Percentiles rank a stretch among this genome's conserved stretches.
Evolutionary conservation across 2,113 vertebrate genomes (phyloP).

Genomic region (Ardeotis arabs): DNA sequence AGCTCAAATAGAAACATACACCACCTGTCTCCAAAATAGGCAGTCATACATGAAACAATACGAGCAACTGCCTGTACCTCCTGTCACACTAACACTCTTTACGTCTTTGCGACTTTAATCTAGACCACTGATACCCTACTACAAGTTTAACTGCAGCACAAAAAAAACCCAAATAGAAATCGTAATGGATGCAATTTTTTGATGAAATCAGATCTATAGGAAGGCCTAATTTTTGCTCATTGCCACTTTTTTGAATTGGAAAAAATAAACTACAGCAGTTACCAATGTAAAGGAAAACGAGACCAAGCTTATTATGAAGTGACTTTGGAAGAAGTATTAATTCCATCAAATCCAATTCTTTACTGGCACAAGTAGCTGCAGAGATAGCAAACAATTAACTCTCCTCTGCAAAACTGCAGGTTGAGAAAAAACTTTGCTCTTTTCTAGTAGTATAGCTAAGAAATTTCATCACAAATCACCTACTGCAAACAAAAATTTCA

Average conservation of each 20-base stretch:
- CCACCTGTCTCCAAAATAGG: not conserved
- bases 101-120: not conserved
- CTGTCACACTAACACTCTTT: not conserved
- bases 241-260: not conserved
- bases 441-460: not conserved
- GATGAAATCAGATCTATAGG: not conserved
- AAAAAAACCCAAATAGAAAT: not conserved
- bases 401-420: not conserved
- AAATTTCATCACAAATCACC: not conserved
- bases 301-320: not conserved
- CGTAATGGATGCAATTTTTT: not conserved
- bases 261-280: not conserved
- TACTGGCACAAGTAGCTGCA: not conserved
- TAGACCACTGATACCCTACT: not conserved
- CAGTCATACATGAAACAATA: not conserved
- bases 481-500: accelerated
- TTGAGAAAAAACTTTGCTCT: not conserved
- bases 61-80: not conserved
- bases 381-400: not conserved
- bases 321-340: not conserved
- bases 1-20: not conserved
- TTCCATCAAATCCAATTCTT: not conserved
- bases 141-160: not conserved
- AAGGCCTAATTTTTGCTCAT: not conserved
- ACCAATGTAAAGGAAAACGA: not conserved